Evolutionary conservation across 1,140 invertebrate genomes (phyloP).

Genomic region (Pemphigus obesinymphae): DNA sequence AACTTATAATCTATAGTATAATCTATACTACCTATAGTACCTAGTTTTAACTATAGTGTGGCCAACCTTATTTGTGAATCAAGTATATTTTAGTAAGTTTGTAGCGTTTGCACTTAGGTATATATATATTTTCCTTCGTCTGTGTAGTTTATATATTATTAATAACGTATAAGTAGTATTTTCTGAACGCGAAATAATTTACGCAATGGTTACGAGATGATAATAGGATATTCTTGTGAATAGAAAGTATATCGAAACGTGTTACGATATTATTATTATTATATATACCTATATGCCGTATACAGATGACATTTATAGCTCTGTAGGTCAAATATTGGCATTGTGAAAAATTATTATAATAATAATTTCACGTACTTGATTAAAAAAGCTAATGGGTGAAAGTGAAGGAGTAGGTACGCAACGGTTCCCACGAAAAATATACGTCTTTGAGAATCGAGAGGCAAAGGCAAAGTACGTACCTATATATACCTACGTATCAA

Average conservation of each 20-base stretch:
- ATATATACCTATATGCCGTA: not conserved
- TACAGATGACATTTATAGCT: not conserved
- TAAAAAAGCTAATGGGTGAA: not conserved
- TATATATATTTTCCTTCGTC: not conserved
- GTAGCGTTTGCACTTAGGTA: not conserved
- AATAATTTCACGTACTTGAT: not conserved
- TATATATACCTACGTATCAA: too few species aligned
- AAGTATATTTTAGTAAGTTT: too few species aligned
- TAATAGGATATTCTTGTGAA: slow-evolving; percentile 12
- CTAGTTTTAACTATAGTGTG: too few species aligned
- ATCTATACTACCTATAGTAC: too few species aligned
- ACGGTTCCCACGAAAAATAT: not conserved
- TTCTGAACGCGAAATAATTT: not conserved
- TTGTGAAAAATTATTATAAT: not conserved
- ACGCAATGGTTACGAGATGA: slow-evolving; percentile 6
- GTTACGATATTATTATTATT: not conserved
- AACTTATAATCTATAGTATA: too few species aligned
- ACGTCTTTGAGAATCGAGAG: not conserved
- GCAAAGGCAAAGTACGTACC: not conserved
- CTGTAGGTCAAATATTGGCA: not conserved
- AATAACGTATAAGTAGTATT: not conserved
- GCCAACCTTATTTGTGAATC: too few species aligned
- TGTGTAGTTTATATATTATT: not conserved
- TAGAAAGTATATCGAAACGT: slow-evolving; percentile 15
- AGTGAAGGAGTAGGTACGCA: not conserved